Evolutionary conservation across 2,797 vertebrate genomes (phyloP).

Genomic region (Fratercula arctica): DNA sequence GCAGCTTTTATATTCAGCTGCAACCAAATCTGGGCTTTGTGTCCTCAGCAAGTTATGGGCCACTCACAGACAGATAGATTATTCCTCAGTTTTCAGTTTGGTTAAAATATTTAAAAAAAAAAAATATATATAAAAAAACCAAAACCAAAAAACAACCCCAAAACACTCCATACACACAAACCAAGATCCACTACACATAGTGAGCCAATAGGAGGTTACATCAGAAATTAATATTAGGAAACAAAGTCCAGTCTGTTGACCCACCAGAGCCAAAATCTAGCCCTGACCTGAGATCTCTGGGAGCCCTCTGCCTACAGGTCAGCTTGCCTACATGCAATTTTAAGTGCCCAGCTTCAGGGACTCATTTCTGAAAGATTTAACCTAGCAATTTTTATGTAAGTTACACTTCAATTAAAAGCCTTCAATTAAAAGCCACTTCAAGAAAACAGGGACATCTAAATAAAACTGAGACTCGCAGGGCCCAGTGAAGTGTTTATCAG

Average conservation of each 20-base stretch:
- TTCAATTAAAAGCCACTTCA: background rate
- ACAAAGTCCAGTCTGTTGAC: background rate
- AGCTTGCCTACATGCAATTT: background rate
- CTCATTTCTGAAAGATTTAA: background rate
- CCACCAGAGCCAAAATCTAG: background rate
- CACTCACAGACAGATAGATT: background rate
- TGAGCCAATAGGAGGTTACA: background rate
- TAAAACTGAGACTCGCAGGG: background rate
- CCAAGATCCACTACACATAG: background rate
- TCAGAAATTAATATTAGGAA: background rate
- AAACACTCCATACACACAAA: background rate
- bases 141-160: background rate
- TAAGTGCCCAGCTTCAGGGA: background rate
- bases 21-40: background rate
- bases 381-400: background rate
- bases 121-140: too few species aligned
- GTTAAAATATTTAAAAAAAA: background rate
- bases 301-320: background rate
- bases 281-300: accelerated
- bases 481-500: background rate
- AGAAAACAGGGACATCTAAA: background rate
- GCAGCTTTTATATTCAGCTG: background rate
- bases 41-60: background rate
- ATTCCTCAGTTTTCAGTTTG: background rate
- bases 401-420: background rate